Base-by-base conservation (phyloP, 2,113 vertebrate species). In the Diadophis punctatus region DNA sequence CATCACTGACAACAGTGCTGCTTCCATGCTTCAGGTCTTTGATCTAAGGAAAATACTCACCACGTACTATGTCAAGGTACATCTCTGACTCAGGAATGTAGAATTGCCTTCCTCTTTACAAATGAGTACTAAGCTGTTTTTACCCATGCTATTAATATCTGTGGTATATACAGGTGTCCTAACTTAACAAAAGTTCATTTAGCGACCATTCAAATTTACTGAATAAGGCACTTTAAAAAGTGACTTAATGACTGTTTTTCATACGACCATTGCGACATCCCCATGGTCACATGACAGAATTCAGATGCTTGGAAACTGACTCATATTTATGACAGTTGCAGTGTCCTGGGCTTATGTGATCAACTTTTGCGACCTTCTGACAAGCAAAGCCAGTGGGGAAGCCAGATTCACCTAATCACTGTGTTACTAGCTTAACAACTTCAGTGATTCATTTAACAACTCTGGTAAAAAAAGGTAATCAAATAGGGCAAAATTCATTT, bases 21-120 rank as follows among this genome's bases (percentile, higher is more conserved):
- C 98, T 80, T 98, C 98, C 90, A 98, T 98, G 98, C 98, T 98
- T 90, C 98, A 98, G 95, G 98, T 98, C 93, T 98, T 98, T 43
- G 98, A 98, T 94, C 98, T 98, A 56, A 97, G 98, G 51, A 98
- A 98, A 93, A 98, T 98, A 58, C 98, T 98, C 94, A 98, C 98
- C 56, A 98, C 98, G 11, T 98, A 98, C 91, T 98, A 98, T 3
- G 98, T 98, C 92, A 98, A 98, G 98, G 98, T 98, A 96, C 10
- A 90, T 43, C 86, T 86, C 43, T 14, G 39, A 34, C 39, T 8
- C 48, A 80, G 43, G 39, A 74, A 63, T 52, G 55, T 30, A 20
- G 1, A 92, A 53, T 25, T 25, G 14, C 49, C 14, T 87, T 22
- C 8, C 22, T 49, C 20, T 87, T 92, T 34, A 22, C 74, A 43